Conservation (phyloP, 1,140 invertebrate genomes). For the Zaprionus inermis region DNA sequence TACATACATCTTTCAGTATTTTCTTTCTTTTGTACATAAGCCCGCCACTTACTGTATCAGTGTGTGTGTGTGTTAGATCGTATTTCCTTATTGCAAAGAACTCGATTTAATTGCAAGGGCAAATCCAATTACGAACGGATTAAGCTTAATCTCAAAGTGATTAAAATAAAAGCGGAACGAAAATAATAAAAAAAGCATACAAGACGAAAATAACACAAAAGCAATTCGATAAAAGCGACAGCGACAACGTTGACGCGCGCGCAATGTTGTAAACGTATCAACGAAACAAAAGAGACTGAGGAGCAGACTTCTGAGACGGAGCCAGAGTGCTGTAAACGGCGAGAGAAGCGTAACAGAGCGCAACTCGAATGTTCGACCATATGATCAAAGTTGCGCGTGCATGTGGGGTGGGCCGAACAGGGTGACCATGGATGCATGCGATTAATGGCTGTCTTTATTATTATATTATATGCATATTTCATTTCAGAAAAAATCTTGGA, state of each 20-base stretch:
- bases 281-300: slow-evolving; percentile 63
- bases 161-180: slow-evolving; percentile 41
- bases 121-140: slow-evolving; percentile 22
- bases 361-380: slow-evolving; percentile 48
- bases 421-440: slow-evolving; percentile 4
- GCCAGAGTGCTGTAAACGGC: slow-evolving; percentile 23
- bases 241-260: slow-evolving; percentile 54
- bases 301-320: slow-evolving; percentile 23
- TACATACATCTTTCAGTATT: not conserved
- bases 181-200: slow-evolving; percentile 21
- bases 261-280: slow-evolving; percentile 63
- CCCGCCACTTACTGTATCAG: slow-evolving; percentile 18
- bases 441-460: not conserved
- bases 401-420: slow-evolving; percentile 9
- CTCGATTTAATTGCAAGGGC: slow-evolving; percentile 35
- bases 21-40: not conserved
- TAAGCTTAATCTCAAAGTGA: slow-evolving; percentile 39
- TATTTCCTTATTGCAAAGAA: slow-evolving; percentile 19
- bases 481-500: not conserved
- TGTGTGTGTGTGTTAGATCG: slow-evolving; percentile 20
- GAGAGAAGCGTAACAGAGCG: slow-evolving; percentile 24
- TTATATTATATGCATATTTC: slow-evolving; percentile 13
- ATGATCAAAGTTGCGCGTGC: slow-evolving; percentile 47
- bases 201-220: slow-evolving; percentile 51
- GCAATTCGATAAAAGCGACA: slow-evolving; percentile 26